A percentile compares a stretch with the other conserved stretches of the same genome.
These are phyloP conservation scores for Eudyptes chrysolophus DNA, from an alignment of 2,113 vertebrate species.

Conservation along the genomic window DNA sequence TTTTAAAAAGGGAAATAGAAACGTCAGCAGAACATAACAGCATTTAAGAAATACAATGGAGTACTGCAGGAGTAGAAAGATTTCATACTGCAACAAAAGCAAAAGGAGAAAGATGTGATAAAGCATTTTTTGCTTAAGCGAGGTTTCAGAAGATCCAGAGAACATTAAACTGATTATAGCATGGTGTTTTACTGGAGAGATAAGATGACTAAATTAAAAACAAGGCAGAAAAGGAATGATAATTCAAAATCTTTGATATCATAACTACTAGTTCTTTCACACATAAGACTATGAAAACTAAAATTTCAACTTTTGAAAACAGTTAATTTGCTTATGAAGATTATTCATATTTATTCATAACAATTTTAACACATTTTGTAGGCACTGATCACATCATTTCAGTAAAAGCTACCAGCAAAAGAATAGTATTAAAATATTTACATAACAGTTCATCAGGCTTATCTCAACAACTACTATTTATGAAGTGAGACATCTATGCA, in stretches of 20 bases:
- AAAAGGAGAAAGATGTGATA: background rate
- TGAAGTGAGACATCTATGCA: background rate
- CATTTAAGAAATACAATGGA: background rate
- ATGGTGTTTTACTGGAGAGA: background rate
- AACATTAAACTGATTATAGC: background rate
- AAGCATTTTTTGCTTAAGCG: background rate
- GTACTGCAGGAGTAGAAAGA: background rate
- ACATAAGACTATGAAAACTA: background rate
- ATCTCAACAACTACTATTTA: background rate
- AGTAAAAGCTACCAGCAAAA: background rate
- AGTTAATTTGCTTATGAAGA: background rate
- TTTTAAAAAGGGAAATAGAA: background rate
- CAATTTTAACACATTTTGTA: constrained; percentile 14
- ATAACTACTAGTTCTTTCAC: background rate
- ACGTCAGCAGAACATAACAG: background rate
- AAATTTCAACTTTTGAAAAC: background rate
- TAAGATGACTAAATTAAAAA: background rate
- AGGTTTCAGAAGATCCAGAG: background rate
- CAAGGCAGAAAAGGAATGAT: background rate
- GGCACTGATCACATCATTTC: background rate
- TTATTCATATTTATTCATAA: constrained; percentile 23
- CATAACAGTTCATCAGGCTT: background rate
- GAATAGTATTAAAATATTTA: constrained; percentile 38
- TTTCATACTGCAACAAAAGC: background rate
- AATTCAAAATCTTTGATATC: background rate